Base-by-base conservation (phyloP, 2,113 vertebrate genomes). In the Himantopus leucocephalus region DNA sequence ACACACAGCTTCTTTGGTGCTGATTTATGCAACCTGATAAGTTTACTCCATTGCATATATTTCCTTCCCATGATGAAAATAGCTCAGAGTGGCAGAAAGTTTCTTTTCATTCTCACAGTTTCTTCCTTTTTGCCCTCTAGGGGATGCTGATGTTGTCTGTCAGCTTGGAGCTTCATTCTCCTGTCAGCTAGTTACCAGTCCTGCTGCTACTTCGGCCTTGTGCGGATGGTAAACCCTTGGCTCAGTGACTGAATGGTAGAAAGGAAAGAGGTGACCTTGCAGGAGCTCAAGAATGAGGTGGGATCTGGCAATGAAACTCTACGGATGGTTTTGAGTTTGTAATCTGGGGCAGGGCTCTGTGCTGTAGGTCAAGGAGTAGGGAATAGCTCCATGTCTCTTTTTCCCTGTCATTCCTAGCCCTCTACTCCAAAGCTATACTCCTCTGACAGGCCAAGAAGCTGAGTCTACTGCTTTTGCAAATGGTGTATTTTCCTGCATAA, bases 21-120 rank as follows among this genome's bases (percentile, higher is more conserved):
- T 1, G 0, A 17, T 67, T 43, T 63, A 22, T 53, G 35, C 21
- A 39, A 59, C 29, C 10, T 13, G 0, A 2, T 24, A 14, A 3
- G 3, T 73, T 91, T 70, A 35, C 24, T 72, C 35, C 3, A 2
- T 41, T 63, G 59, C 3, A 3, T 22, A 6, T 77, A 83, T 59
- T 83, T 86, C 70, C 43, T 88, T 77, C 53, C 9, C 2, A 10
- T 37, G 9, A 32, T 48, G 37, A 37, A 75, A 85, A 60, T 14
- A 60, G 39, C 30, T 64, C 71, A 71, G 34, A 50, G 56, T 35
- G 18, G 17, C 39, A 62, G n/a, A 64, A 5, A 39, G 5, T 14
- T 56, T 10, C 17, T 55, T 55, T 84, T 77, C 59, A 75, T 81
- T 41, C 55, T 92, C 75, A 58, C 20, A 52, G 0, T 52, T 73